Percentiles rank a stretch among this genome's conserved stretches.
These are phyloP conservation scores for Hypolimnas misippus DNA, from an alignment of 2,888 invertebrate genomes.

Conservation along the genomic window DNA sequence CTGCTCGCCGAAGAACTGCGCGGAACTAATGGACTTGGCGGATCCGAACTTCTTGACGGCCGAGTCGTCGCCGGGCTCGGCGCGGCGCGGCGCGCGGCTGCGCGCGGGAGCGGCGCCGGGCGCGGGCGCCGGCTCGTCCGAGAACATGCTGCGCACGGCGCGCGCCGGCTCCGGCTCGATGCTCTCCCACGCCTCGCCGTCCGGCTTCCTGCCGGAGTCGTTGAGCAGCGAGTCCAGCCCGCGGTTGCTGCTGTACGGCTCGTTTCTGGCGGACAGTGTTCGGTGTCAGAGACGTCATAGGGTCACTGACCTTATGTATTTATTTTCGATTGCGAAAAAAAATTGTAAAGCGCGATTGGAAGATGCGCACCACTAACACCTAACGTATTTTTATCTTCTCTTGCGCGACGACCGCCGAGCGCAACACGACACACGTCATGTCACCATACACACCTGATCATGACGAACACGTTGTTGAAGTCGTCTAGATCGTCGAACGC, in stretches of 20 bases:
- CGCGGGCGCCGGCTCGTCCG: slow-evolving; percentile 35
- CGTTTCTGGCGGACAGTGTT: slow-evolving; percentile 57
- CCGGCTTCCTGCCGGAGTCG: slow-evolving; percentile 35
- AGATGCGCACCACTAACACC: too few relatives aligned
- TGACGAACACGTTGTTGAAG: slow-evolving; percentile 83
- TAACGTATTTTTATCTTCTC: too few relatives aligned
- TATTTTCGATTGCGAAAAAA: too few relatives aligned
- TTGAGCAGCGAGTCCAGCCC: slow-evolving; percentile 41
- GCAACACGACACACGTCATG: too few relatives aligned
- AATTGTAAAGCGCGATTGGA: too few relatives aligned
- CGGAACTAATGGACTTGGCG: slow-evolving; percentile 98
- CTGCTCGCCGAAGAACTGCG: slow-evolving; percentile 96
- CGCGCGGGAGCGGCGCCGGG: slow-evolving; percentile 28
- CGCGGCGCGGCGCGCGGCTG: slow-evolving; percentile 36
- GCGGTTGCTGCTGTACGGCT: slow-evolving; percentile 60
- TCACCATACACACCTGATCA: too few relatives aligned
- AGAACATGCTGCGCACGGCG: slow-evolving; percentile 67
- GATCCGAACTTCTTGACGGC: slow-evolving; percentile 98
- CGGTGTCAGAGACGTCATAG: too few relatives aligned
- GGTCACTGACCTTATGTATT: too few relatives aligned
- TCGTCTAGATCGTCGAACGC: slow-evolving; percentile 70
- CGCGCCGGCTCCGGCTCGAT: slow-evolving; percentile 68
- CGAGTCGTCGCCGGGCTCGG: slow-evolving; percentile 83
- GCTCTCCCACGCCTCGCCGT: slow-evolving; percentile 55
- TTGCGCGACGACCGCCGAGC: too few relatives aligned